Conservation (phyloP, 1,140 invertebrate species). For the Drosophila parvula region DNA sequence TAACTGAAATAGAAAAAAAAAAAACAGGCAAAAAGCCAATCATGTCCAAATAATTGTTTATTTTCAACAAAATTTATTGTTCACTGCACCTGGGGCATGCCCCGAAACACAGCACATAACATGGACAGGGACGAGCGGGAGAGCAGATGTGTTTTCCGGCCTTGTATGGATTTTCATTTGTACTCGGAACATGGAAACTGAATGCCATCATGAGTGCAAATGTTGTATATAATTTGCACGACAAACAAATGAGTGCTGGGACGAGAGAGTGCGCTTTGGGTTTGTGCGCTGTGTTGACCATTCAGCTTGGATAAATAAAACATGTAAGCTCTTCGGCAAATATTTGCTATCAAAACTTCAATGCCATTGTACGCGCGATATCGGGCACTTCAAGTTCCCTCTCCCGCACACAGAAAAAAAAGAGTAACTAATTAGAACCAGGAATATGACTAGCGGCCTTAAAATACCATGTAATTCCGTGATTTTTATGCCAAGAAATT, state of each 20-base stretch:
- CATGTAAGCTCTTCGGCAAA: constrained; percentile 75
- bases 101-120: constrained; percentile 20
- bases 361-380: constrained; percentile 48
- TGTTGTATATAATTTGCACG: constrained; percentile 69
- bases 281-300: constrained; percentile 63
- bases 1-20: constrained; percentile 20
- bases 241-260: constrained; percentile 53
- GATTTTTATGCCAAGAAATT: neutral
- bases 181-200: constrained; percentile 52
- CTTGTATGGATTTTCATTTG: constrained; percentile 38
- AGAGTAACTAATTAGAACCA: neutral
- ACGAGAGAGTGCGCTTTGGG: constrained; percentile 16
- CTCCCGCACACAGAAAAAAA: neutral
- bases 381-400: constrained; percentile 49
- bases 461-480: too few species aligned
- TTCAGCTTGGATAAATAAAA: constrained; percentile 75
- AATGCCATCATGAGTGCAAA: constrained; percentile 42
- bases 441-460: neutral
- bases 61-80: constrained; percentile 74
- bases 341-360: constrained; percentile 67
- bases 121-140: neutral
- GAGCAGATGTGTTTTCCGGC: constrained; percentile 30
- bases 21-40: constrained; percentile 28
- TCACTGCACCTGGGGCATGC: constrained; percentile 64
- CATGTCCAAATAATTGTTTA: constrained; percentile 71